Percentiles rank a stretch among this genome's conserved stretches.
These are phyloP conservation scores for Panagrolaimus sp. DNA, from an alignment of 1,140 invertebrate genomes.

Conservation along the genomic window DNA sequence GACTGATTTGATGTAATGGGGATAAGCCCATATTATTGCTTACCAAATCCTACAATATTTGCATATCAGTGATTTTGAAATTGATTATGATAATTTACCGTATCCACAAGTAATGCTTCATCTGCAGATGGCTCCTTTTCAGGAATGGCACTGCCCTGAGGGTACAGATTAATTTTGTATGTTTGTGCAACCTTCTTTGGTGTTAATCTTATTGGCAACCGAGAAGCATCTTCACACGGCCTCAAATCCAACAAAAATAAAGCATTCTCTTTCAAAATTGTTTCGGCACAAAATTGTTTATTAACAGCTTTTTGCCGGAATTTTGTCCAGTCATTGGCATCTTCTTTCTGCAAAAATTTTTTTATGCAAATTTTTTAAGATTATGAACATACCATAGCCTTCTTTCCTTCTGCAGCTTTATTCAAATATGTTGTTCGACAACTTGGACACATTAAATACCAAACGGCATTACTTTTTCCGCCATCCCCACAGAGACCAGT, in stretches of 20 bases:
- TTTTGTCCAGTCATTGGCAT: conserved; percentile 7
- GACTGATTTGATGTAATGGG: neutral
- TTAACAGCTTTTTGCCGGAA: neutral
- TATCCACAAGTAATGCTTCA: neutral
- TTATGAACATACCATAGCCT: conserved; percentile 31
- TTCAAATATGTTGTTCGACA: conserved; percentile 76
- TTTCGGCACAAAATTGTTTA: neutral
- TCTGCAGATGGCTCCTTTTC: neutral
- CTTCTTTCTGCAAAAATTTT: neutral
- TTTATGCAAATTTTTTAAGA: neutral
- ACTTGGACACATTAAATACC: conserved; percentile 83
- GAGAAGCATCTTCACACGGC: neutral
- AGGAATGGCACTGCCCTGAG: neutral
- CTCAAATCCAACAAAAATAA: conserved; percentile 21
- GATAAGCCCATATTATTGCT: neutral
- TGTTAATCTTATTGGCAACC: neutral
- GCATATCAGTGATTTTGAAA: neutral
- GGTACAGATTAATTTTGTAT: conserved; percentile 1
- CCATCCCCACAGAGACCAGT: conserved; percentile 81
- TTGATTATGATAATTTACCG: neutral
- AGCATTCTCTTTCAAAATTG: neutral
- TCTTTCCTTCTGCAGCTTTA: conserved; percentile 20
- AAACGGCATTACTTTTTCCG: conserved; percentile 74
- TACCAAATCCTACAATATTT: no score
- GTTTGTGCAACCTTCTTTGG: neutral